Evolutionary conservation across 2,113 vertebrate genomes (phyloP).

Genomic region (Seriola aureovittata): DNA sequence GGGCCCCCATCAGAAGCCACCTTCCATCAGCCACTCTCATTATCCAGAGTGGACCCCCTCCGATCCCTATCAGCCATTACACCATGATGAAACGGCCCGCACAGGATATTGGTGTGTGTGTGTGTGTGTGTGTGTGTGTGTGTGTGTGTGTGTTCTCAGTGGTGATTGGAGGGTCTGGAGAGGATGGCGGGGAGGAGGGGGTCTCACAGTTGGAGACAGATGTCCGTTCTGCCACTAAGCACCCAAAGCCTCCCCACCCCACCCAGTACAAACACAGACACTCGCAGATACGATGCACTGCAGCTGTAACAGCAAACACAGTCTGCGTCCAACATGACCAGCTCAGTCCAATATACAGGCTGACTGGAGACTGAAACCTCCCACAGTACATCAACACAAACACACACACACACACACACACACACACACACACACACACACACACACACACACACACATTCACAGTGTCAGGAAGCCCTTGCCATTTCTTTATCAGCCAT

Average conservation of each 20-base stretch:
- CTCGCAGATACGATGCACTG: conserved; percentile 26
- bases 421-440: conserved; percentile 46
- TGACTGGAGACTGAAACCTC: conserved; percentile 23
- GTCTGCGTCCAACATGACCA: conserved; percentile 47
- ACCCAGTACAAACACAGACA: conserved; percentile 64
- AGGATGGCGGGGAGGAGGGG: conserved; percentile 14
- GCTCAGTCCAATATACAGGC: conserved; percentile 43
- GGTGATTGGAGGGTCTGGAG: conserved; percentile 23
- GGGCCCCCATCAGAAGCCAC: conserved; percentile 59
- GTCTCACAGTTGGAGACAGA: conserved; percentile 72
- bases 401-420: conserved; percentile 10
- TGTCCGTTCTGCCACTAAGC: conserved; percentile 68
- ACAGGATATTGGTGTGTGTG: conserved; percentile 71
- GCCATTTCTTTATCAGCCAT: conserved; percentile 24
- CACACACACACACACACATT: too few relatives aligned
- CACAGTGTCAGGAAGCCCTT: background rate
- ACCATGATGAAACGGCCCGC: conserved; percentile 62
- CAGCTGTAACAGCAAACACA: conserved; percentile 72
- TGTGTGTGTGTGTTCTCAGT: conserved; percentile 19
- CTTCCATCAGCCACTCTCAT: conserved; percentile 76
- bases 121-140: conserved; percentile 29
- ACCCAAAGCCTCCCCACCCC: conserved; percentile 8
- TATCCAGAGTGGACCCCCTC: conserved; percentile 76
- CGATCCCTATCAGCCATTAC: conserved; percentile 72
- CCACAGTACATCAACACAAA: conserved; percentile 12